A percentile compares a stretch with the other conserved stretches of the same genome.
phyloP scores from a whole-genome alignment of 2,113 vertebrate genomes.

The Bubalus kerabau region DNA sequence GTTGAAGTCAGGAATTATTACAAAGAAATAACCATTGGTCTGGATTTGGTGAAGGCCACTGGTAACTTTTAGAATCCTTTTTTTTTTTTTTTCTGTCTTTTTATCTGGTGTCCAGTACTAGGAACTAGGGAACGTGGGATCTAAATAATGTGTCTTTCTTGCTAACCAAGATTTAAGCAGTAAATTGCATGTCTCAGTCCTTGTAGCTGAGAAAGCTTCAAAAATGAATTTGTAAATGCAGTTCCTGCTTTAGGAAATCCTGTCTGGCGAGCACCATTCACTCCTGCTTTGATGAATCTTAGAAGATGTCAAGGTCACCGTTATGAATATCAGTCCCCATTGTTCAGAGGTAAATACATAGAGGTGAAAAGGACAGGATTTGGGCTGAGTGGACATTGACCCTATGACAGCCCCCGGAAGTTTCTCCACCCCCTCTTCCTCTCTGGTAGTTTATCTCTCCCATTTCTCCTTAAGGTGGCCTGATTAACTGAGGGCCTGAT shows the following conservation, averaged over 20 bases:
- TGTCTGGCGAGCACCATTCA: not conserved
- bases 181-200: not conserved
- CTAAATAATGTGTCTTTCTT: not conserved
- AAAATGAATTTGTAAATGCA: slow-evolving; percentile 22
- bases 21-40: not conserved
- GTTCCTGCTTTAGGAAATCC: slow-evolving; percentile 48
- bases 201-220: slow-evolving; percentile 7
- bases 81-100: slow-evolving; percentile 11
- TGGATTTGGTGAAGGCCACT: slow-evolving; percentile 3
- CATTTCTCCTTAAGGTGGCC: slow-evolving; percentile 20
- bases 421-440: not conserved
- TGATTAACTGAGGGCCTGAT: slow-evolving; percentile 21
- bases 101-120: not conserved
- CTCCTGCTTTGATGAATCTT: slow-evolving; percentile 33
- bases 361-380: not conserved
- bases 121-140: not conserved
- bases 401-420: not conserved
- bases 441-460: slow-evolving; percentile 11
- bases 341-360: slow-evolving; percentile 18
- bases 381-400: not conserved
- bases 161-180: slow-evolving; percentile 5
- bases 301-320: slow-evolving; percentile 21
- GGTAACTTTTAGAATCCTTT: not conserved
- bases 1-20: not conserved
- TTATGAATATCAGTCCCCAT: slow-evolving; percentile 21